Base-by-base conservation (phyloP, 2,888 invertebrate species). In the Hyles lineata region DNA sequence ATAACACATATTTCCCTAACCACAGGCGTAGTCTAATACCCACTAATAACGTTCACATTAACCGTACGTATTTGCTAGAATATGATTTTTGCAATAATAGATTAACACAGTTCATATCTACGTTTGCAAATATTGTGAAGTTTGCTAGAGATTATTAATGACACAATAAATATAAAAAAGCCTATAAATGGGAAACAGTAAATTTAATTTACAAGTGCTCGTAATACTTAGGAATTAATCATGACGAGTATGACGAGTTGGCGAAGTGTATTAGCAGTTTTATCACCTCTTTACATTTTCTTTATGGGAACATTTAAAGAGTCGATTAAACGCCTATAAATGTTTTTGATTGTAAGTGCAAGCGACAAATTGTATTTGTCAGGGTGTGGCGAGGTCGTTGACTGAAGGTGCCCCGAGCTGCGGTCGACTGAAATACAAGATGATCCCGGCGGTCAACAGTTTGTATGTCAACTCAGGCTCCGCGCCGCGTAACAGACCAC, bases 351-450 rank as follows among this genome's bases (percentile, higher is more conserved):
- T 89, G 81, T 85, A 7, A 67, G 58, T 67, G 63, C 63, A 67
- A 67, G 86, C 83, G 87, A 89, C 88, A 88, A 87, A 89, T 87
- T 87, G 87, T 90, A 84, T 86, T 87, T 86, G 85, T 82, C 85
- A 87, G 86, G 88, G 87, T 83, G 83, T 83, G 85, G 82, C 80
- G 82, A 83, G 92, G 90, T 92, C 92, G 85, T 85, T 89, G 91
- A 90, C 92, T 88, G 86, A 79, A 82, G 84, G 80, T 85, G 86
- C 80, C 80, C 82, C 83, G 82, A 80, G 82, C 77, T 92, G 92
- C 86, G 92, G 91, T 92, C 85, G 85, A 81, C 88, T 91, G 92
- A 90, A 93, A 92, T 85, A 88, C 87, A 89, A 92, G 91, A 90
- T 88, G 87, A 87, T 82, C 82, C 79, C 81, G 82, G 88, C 81